Evolutionary conservation across 2,797 vertebrate species (phyloP).

Genomic region (Sebastes vulpes): DNA sequence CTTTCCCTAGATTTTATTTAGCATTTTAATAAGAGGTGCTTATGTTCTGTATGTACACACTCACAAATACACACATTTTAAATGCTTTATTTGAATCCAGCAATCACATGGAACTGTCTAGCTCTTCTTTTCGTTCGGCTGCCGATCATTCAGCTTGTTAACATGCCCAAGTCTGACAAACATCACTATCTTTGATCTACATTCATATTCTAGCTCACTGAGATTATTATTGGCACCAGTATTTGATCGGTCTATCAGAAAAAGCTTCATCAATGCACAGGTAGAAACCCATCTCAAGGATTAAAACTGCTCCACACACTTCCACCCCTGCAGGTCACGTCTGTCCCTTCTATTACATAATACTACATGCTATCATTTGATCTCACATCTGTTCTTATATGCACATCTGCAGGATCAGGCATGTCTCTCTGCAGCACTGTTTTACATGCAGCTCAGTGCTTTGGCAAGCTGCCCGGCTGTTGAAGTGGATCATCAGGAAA

Average conservation of each 20-base stretch:
- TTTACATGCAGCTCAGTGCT: background rate
- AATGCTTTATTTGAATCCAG: background rate
- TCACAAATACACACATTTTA: background rate
- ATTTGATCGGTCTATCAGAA: background rate
- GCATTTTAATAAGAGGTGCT: background rate
- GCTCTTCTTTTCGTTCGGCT: background rate
- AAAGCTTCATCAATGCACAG: background rate
- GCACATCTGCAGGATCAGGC: constrained; percentile 30
- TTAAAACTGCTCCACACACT: background rate
- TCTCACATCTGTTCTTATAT: background rate
- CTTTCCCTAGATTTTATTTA: background rate
- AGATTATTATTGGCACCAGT: background rate
- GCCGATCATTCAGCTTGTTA: background rate
- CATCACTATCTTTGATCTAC: background rate
- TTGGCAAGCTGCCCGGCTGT: constrained; percentile 5
- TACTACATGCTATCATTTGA: background rate
- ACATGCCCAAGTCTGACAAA: background rate
- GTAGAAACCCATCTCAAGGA: background rate
- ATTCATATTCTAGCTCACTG: background rate
- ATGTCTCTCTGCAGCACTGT: constrained; percentile 7
- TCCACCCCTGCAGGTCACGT: background rate
- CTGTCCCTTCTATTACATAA: background rate
- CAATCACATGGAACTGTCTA: too few species aligned
- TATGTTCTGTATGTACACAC: background rate
- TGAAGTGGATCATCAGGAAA: constrained; percentile 1